phyloP scores from a whole-genome alignment of 2,113 vertebrate genomes.

The Stegostoma tigrinum region DNA sequence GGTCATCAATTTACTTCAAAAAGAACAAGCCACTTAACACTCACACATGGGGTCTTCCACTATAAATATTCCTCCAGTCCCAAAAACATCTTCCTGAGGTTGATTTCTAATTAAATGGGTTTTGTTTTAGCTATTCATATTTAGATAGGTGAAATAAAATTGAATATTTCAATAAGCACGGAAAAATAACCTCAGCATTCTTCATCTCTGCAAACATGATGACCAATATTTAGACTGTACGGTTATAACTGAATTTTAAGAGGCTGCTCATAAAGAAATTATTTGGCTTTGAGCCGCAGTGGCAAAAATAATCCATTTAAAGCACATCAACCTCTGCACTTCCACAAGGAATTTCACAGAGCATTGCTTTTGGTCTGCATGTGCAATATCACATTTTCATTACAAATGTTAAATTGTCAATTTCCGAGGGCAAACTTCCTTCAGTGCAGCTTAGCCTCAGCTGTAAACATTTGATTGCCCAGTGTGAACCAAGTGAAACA shows the following conservation, averaged over 20 bases:
- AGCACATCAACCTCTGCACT: background rate
- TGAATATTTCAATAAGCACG: background rate
- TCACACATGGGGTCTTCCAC: too few species aligned
- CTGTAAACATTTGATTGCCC: background rate
- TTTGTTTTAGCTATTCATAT: background rate
- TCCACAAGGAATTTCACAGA: background rate
- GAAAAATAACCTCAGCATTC: background rate
- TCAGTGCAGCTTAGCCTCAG: background rate
- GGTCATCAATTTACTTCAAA: too few species aligned
- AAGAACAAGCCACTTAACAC: too few species aligned
- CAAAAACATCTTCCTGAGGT: background rate
- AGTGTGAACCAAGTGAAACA: background rate
- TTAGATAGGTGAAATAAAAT: background rate
- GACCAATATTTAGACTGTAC: background rate
- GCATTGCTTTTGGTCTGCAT: background rate
- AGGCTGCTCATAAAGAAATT: background rate
- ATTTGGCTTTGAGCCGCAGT: background rate
- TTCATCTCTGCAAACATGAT: background rate
- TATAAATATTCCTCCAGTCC: too few species aligned
- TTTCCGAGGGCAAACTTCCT: background rate
- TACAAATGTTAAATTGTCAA: background rate
- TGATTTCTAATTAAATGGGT: too few species aligned
- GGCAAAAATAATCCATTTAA: background rate
- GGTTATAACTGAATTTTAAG: background rate
- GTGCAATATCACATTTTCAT: background rate